phyloP scores from a whole-genome alignment of 2,888 invertebrate genomes.

The Sthenelais limicola region DNA sequence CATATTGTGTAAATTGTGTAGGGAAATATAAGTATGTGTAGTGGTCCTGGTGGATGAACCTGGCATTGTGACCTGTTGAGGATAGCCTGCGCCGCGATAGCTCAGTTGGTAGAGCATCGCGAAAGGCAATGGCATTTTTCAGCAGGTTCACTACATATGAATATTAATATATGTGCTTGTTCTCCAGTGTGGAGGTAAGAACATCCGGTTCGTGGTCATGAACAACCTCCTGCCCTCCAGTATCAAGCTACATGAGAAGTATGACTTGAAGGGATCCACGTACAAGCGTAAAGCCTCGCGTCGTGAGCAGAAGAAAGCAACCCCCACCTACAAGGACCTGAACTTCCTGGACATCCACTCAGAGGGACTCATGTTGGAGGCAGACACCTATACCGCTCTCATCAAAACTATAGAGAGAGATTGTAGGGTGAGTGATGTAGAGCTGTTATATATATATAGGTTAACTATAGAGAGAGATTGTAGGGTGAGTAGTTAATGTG shows the following conservation, averaged over 20 bases:
- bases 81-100: too few relatives aligned
- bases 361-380: constrained; percentile 93
- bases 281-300: constrained; percentile 99
- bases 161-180: too few relatives aligned
- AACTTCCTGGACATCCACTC: constrained; percentile 98
- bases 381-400: constrained; percentile 94
- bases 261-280: constrained; percentile 99
- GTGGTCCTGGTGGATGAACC: too few relatives aligned
- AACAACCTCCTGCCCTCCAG: constrained; percentile 97
- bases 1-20: too few relatives aligned
- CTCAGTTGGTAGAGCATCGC: too few relatives aligned
- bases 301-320: constrained; percentile 89
- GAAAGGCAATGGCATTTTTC: too few relatives aligned
- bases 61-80: too few relatives aligned
- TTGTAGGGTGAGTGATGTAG: constrained; percentile 94
- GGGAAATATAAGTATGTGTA: too few relatives aligned
- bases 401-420: constrained; percentile 98
- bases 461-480: too few relatives aligned
- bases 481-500: too few relatives aligned
- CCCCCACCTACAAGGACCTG: constrained; percentile 97
- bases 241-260: constrained; percentile 95
- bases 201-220: constrained; percentile 98
- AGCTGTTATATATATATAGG: too few relatives aligned
- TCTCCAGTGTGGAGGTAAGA: constrained; percentile 95
- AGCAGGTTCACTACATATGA: too few relatives aligned